Base-by-base conservation (phyloP, 2,797 vertebrate species). In the Gymnodraco acuticeps region DNA sequence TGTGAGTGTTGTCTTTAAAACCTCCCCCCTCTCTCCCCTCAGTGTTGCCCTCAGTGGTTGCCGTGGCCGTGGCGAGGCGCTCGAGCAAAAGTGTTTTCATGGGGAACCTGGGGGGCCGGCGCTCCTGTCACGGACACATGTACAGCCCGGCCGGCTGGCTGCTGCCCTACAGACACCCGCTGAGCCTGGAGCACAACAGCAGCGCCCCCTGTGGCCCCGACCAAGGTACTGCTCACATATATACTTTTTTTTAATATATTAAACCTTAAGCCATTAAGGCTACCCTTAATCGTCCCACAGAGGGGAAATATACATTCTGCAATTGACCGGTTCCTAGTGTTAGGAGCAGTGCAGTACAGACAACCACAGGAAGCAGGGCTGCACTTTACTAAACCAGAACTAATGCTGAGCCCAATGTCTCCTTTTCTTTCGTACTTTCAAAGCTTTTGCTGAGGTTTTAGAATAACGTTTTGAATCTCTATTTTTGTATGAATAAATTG, bases 111-210 rank as follows among this genome's bases (percentile, higher is more conserved):
- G 77, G 74, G 7, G 94, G 95, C 19, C 95, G 95, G 10, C 93
- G 97, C 33, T 97, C 96, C 59, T 98, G 97, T 82, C 97, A 98
- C 5, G 88, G 96, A 48, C 92, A 95, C 77, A 82, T 96, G 66
- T 97, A 97, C 88, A 96, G 97, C 73, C 96, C 97, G 3, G 96
- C 93, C 2, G 97, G 97, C 41, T 98, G 97, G 97, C 88, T 97
- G 51, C 92, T 98, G 64, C 96, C 95, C 0, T 88, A 94, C 73
- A 95, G 64, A 79, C 90, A 96, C 84, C 87, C 74, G 0, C 63
- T 96, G 6, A 93, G 92, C 79, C 73, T 85, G 69, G 79, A 75
- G 52, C 88, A 83, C 9, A 96, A 96, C 64, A 80, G 23, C 73
- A 96, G 93, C 73, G 70, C 75, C 65, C 53, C 46, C 72, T 97